phyloP scores from a whole-genome alignment of 2,888 invertebrate genomes.

The Pristionchus exspectatus region DNA sequence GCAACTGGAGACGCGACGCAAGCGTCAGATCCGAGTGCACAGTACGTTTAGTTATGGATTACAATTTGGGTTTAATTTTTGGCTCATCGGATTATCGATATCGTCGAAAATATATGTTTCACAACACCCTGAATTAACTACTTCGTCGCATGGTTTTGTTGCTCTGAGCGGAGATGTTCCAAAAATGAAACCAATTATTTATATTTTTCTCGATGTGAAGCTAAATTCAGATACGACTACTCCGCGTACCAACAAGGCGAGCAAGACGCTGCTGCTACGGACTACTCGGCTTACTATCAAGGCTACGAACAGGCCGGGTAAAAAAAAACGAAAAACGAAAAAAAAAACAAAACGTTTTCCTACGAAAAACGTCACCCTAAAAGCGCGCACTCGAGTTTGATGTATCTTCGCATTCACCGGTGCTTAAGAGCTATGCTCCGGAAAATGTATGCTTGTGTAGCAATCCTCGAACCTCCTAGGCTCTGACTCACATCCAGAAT shows the following conservation, averaged over 20 bases:
- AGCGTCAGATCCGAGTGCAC: background rate
- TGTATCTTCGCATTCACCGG: too few relatives aligned
- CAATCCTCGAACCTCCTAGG: too few relatives aligned
- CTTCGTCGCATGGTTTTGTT: background rate
- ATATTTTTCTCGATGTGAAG: background rate
- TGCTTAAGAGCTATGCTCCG: too few relatives aligned
- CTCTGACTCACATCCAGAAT: too few relatives aligned
- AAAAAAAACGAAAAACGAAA: too few relatives aligned
- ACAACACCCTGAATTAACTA: background rate
- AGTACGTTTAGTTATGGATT: background rate
- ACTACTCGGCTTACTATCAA: conserved; percentile 38
- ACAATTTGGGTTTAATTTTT: background rate
- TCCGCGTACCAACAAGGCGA: conserved; percentile 49
- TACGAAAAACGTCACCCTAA: too few relatives aligned
- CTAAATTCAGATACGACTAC: conserved; percentile 38
- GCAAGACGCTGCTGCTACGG: conserved; percentile 24
- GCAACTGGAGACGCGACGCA: background rate
- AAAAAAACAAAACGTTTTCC: too few relatives aligned
- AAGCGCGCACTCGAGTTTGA: too few relatives aligned
- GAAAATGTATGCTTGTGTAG: too few relatives aligned
- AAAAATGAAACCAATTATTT: background rate
- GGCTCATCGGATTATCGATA: too few relatives aligned
- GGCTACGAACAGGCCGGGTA: conserved; percentile 50
- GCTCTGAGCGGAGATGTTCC: background rate
- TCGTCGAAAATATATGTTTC: background rate